These are phyloP conservation scores for Neoitamus cyanurus DNA, from an alignment of 2,888 invertebrate species.

Conservation along the genomic window DNA sequence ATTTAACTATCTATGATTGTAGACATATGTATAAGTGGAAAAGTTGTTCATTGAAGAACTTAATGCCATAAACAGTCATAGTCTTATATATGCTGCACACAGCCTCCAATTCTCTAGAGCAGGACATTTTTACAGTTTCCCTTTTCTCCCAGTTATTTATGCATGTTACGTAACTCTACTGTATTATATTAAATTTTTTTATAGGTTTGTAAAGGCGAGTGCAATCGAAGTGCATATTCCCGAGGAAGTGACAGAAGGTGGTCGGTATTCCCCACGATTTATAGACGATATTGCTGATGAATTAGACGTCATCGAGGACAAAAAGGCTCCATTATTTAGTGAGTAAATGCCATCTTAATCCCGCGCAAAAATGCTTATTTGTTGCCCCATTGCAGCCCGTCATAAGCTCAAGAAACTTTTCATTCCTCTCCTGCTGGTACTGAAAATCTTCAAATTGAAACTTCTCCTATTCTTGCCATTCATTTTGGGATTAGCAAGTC, in stretches of 20 bases:
- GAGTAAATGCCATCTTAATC: slow-evolving; percentile 66
- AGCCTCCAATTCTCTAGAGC: no score
- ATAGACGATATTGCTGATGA: slow-evolving; percentile 86
- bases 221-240: slow-evolving; percentile 80
- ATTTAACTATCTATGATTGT: no score
- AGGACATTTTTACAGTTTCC: no score
- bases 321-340: slow-evolving; percentile 84
- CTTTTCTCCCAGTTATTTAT: neutral
- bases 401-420: slow-evolving; percentile 84
- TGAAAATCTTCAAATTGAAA: slow-evolving; percentile 87
- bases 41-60: no score
- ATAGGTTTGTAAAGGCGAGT: slow-evolving; percentile 80
- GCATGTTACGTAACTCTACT: neutral
- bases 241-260: slow-evolving; percentile 79
- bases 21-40: no score
- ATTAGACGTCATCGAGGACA: slow-evolving; percentile 83
- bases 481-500: slow-evolving; percentile 84
- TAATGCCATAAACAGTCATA: neutral
- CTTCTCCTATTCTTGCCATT: slow-evolving; percentile 83
- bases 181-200: neutral
- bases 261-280: slow-evolving; percentile 82
- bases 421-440: slow-evolving; percentile 82
- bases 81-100: neutral
- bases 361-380: neutral
- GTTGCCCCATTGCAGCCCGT: slow-evolving; percentile 71